These are phyloP conservation scores for Brachyptera putata DNA, from an alignment of 2,888 invertebrate genomes.

Conservation along the genomic window DNA sequence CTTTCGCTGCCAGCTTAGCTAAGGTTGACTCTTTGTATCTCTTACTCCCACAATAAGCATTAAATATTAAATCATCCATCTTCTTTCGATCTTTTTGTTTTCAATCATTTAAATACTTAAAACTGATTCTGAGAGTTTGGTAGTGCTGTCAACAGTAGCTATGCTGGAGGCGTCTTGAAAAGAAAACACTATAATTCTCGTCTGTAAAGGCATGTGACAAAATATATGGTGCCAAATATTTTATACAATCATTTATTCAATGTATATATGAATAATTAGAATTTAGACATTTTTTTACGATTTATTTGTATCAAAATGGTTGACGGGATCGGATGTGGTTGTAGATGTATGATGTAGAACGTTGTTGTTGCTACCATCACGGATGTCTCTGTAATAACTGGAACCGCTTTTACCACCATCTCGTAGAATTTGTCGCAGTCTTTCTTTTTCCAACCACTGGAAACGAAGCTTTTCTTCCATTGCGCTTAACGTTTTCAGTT, in stretches of 20 bases:
- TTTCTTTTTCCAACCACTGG: slow-evolving; percentile 32
- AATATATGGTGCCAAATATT: background rate
- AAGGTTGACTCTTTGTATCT: no score
- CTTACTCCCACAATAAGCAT: no score
- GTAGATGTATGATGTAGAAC: background rate
- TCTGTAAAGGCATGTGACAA: slow-evolving; percentile 11
- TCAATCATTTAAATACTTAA: no score
- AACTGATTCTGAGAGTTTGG: no score
- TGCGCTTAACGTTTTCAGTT: slow-evolving; percentile 30
- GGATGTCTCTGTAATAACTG: slow-evolving; percentile 1
- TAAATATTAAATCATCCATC: no score
- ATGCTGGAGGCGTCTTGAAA: no score
- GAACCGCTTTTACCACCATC: slow-evolving; percentile 25
- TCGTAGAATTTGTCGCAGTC: slow-evolving; percentile 30
- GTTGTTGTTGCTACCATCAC: background rate
- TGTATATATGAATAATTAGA: no score
- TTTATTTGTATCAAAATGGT: background rate
- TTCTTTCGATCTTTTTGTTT: no score
- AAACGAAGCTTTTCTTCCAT: slow-evolving; percentile 32
- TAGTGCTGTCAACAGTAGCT: no score
- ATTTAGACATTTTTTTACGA: background rate
- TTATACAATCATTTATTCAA: background rate
- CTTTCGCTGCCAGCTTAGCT: no score
- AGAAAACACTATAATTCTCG: no score
- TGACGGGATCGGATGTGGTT: background rate